Base-by-base conservation (phyloP, 2,797 vertebrate species). In the Cryptoprocta ferox region DNA sequence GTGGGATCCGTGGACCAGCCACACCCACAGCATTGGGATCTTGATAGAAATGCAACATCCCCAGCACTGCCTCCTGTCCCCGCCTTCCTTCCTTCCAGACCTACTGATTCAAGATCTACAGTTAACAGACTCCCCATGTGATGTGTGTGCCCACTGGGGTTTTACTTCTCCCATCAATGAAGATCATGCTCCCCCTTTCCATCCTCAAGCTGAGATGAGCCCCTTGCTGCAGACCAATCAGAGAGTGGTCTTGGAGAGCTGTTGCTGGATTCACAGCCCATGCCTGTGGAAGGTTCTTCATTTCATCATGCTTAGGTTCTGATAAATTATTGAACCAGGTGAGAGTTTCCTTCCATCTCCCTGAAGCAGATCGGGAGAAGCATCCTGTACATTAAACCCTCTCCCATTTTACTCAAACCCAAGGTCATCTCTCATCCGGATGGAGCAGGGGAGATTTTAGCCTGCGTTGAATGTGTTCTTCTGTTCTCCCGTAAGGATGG, bases 291-390 rank as follows among this genome's bases (percentile, higher is more conserved):
- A 91, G 45, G 12, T n/a, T 90, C 50, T 76, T 97, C 84, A 37
- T 35, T 39, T 87, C 37, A 14, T 91, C 66, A 79, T 0, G 56
- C 84, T 65, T 96, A 80, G 91, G 94, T 96, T 97, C 95, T 97
- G 71, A 95, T 98, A 80, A 98, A 98, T 98, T 98, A 98, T 98
- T 98, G 94, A 98, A 93, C 14, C 8, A 63, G 85, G 65, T 89
- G 94, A 95, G 89, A 78, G 85, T 95, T 97, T 96, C 73, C 80
- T 86, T 70, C 66, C 93, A 61, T 80, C 76, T 89, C 95, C 95
- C 68, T 92, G 82, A 83, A 63, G 87, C 91, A 94, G 88, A 91
- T 87, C 68, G 93, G 84, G 96, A 14, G 1, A 97, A 95, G 92
- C 91, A 79, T 96, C 97, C 79, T 91, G 92, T 97, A 97, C 98